These are phyloP conservation scores for Seriola aureovittata DNA, from an alignment of 2,113 vertebrate species.

Conservation along the genomic window DNA sequence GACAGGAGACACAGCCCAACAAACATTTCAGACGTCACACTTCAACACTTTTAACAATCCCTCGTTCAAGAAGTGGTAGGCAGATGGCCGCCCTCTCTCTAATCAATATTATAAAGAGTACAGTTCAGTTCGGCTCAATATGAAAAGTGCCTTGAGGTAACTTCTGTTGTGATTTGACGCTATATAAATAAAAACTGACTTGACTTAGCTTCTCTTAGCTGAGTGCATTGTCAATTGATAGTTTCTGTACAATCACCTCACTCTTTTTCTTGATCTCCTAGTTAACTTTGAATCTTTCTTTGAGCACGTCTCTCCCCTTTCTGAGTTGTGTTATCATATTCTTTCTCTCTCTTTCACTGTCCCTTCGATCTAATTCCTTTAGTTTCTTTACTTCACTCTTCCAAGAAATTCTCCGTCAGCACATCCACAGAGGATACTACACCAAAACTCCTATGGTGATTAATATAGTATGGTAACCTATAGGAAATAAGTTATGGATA, in stretches of 20 bases:
- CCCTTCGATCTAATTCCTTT: not conserved
- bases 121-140: too few species aligned
- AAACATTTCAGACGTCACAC: not conserved
- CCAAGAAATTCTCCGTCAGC: slow-evolving; percentile 11
- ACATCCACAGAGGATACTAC: slow-evolving; percentile 3
- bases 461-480: slow-evolving; percentile 14
- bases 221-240: too few species aligned
- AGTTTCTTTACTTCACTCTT: not conserved
- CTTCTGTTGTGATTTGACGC: too few species aligned
- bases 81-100: too few species aligned
- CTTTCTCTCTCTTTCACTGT: not conserved
- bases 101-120: too few species aligned
- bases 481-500: slow-evolving; percentile 9
- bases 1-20: not conserved
- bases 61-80: not conserved
- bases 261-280: not conserved
- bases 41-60: not conserved
- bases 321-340: slow-evolving; percentile 11
- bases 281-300: slow-evolving; percentile 5
- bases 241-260: not conserved
- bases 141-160: too few species aligned
- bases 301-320: not conserved
- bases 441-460: not conserved
- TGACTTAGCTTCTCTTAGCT: too few species aligned
- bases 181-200: too few species aligned